phyloP scores from a whole-genome alignment of 2,113 vertebrate genomes.

The Nannospalax galili region DNA sequence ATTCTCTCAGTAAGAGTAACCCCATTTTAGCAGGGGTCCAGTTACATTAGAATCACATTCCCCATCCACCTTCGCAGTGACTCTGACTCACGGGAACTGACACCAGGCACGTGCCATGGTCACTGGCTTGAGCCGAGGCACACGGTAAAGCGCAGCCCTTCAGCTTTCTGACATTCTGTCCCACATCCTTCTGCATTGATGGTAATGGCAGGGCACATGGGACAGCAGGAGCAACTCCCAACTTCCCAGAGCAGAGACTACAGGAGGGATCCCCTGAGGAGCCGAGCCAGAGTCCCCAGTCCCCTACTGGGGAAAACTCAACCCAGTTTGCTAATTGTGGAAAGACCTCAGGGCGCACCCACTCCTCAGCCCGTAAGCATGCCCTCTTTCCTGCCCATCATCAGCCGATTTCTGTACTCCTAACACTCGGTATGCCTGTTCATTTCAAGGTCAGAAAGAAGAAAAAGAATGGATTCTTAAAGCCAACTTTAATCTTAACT shows the following conservation, averaged over 20 bases:
- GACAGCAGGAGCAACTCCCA: background rate
- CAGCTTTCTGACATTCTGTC: background rate
- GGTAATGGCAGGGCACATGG: background rate
- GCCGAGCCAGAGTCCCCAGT: background rate
- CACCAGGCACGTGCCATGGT: background rate
- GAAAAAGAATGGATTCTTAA: constrained; percentile 9
- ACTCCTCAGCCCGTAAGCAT: background rate
- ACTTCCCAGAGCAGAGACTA: background rate
- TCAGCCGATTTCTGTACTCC: background rate
- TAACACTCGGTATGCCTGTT: background rate
- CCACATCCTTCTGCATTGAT: background rate
- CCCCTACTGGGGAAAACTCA: background rate
- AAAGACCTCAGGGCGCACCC: background rate
- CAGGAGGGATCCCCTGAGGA: background rate
- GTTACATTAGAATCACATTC: background rate
- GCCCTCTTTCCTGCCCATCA: background rate
- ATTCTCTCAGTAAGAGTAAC: background rate
- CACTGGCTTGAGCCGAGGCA: background rate
- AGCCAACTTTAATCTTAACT: background rate
- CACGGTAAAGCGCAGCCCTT: background rate
- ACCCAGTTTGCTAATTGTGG: background rate
- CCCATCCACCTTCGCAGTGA: background rate
- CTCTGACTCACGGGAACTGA: background rate
- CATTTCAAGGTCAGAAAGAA: background rate
- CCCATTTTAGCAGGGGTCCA: background rate